Evolutionary conservation across 2,888 invertebrate species (phyloP), one percentile per base, ranked within the genome.

Genomic region (Troilus luridus): DNA sequence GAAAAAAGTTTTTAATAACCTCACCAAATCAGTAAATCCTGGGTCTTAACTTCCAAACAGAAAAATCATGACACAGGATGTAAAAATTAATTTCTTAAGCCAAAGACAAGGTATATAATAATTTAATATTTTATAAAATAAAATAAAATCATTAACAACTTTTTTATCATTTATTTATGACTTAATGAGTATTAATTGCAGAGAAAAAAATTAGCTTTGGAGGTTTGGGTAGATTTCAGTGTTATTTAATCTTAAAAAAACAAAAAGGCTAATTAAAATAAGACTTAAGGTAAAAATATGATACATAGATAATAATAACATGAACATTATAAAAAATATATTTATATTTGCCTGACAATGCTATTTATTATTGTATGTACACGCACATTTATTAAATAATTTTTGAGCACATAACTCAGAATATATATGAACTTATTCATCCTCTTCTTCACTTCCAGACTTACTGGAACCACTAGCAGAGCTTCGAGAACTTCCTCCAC

Each of bases 381-480:
- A 85, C 56, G 56, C 56, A 85, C 85, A 85, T 85, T 85, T 85
- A 56, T 85, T 85, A n/a, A 56, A 10, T 85, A 56, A 56, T 56
- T 85, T 85, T 85, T 85, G 85, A 85, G 85, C 85, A 58, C 56
- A 56, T 56, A 85, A 58, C 60, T 58, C 59, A 59, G 60, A 60
- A 88, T 41, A 62, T 41, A 54, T 21, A 54, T 56, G 1, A 60
- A 88, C 9, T 27, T 60, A 58, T 77, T 88, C 90, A 56, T 90
- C 92, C n/a, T 92, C 92, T 56, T 92, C 92, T 11, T 91, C 92
- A 60, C 92, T 92, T 59, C 91, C 92, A 58, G 92, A 92, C 6
- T 90, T 90, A 24, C 92, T 92, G 89, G 91, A 91, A 21, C 24
- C 90, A 24, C 92, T 91, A 9, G 90, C 91, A n/a, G 92, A 92